Percentiles rank a stretch among this genome's conserved stretches.
These are phyloP conservation scores for Trichonephila clavata DNA, from an alignment of 1,140 invertebrate species.

Conservation along the genomic window DNA sequence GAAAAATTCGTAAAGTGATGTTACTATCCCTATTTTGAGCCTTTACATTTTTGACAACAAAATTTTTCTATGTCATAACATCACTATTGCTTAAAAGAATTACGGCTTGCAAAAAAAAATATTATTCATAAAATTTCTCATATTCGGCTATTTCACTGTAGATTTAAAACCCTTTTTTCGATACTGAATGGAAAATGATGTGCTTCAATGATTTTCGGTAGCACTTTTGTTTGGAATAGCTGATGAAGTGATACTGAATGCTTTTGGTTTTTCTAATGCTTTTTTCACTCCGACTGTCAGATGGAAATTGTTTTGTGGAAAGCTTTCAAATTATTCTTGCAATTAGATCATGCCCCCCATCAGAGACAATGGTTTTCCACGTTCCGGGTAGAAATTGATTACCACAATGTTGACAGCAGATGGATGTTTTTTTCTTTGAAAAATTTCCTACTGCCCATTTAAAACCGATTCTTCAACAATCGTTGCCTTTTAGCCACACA, in stretches of 20 bases:
- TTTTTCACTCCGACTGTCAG: not conserved
- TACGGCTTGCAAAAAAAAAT: no score
- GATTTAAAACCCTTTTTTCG: no score
- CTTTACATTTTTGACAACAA: no score
- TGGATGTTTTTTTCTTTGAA: conserved; percentile 63
- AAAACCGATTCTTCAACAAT: conserved; percentile 73
- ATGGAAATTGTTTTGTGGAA: conserved; percentile 9
- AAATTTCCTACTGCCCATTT: conserved; percentile 65
- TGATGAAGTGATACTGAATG: not conserved
- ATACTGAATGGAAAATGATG: not conserved
- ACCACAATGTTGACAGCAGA: conserved; percentile 69
- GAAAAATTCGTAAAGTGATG: no score
- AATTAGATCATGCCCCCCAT: conserved; percentile 66
- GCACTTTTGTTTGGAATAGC: not conserved
- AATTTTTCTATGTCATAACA: no score
- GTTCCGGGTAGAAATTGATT: conserved; percentile 74
- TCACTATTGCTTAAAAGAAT: no score
- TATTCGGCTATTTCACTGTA: no score
- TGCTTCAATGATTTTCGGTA: not conserved
- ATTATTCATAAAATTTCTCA: no score
- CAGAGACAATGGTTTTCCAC: conserved; percentile 73
- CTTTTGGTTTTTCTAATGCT: not conserved
- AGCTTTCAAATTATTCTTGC: conserved; percentile 47
- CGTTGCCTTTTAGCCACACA: conserved; percentile 74
- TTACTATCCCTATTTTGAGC: no score